Conservation (phyloP, 2,113 vertebrate genomes). For the Caranx melampygus region DNA sequence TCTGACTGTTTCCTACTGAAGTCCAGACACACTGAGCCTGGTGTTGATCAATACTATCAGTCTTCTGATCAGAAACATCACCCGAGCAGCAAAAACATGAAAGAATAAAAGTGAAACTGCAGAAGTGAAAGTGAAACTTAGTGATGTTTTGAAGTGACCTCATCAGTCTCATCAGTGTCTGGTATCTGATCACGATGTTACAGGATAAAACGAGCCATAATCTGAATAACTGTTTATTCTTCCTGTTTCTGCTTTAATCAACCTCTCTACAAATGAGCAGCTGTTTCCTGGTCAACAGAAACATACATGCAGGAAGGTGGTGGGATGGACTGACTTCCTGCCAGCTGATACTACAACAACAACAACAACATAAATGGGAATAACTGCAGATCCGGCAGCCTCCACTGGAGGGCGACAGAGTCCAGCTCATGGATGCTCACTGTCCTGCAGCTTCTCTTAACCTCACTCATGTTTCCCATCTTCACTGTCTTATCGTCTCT, state of each 20-base stretch:
- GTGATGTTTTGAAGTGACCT: too few relatives aligned
- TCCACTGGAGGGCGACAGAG: constrained; percentile 78
- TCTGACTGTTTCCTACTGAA: too few relatives aligned
- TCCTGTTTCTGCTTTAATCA: constrained; percentile 14
- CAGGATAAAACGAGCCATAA: not conserved
- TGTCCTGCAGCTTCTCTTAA: constrained; percentile 3
- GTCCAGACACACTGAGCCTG: too few relatives aligned
- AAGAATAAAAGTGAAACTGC: too few relatives aligned
- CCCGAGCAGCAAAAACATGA: too few relatives aligned
- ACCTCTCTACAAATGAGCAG: constrained; percentile 32
- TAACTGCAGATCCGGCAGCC: not conserved
- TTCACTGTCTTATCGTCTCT: constrained; percentile 17
- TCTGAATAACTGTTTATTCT: not conserved
- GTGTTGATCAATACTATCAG: too few relatives aligned
- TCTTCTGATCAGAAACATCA: too few relatives aligned
- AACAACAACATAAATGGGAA: not conserved
- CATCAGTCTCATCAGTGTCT: too few relatives aligned
- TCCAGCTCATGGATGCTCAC: constrained; percentile 30
- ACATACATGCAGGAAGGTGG: constrained; percentile 25
- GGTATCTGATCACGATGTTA: too few relatives aligned
- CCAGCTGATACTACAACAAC: constrained; percentile 3
- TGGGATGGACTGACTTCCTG: constrained; percentile 35
- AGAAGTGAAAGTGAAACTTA: too few relatives aligned
- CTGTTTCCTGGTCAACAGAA: constrained; percentile 40
- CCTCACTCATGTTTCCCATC: constrained; percentile 20